Base-by-base conservation (phyloP, 2,797 vertebrate species). In the Eulemur albifrons region DNA sequence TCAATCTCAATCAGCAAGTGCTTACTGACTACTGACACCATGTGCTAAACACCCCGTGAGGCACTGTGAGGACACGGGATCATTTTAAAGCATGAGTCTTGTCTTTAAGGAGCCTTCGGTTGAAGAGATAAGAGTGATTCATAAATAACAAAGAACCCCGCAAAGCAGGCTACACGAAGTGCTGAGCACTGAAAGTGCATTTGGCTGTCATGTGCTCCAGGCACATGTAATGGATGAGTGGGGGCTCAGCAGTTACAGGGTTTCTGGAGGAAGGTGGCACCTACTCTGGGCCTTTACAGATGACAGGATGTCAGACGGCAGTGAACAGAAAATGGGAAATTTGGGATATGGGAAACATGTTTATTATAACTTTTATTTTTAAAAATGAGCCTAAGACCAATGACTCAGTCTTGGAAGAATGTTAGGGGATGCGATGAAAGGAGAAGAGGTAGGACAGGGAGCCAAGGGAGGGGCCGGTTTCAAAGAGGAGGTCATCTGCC, bases 341-440 rank as follows among this genome's bases (percentile, higher is more conserved):
- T 3, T 20, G 65, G 54, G 40, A 40, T 45, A 52, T 10, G 25
- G 70, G 67, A 72, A 85, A 82, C 27, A 54, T 54, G 73, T 92
- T 76, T 84, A 83, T 12, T 45, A 73, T 72, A 61, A 75, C 76
- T 93, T 89, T 90, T 83, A 59, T 43, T 90, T 94, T 77, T 38
- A 50, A 79, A 92, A 93, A 57, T 81, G 50, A 90, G 32, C 80
- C 52, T n/a, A 45, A 91, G 57, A 83, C 43, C 63, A 20, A 48
- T 93, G 91, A 91, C 82, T 85, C 61, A 67, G 54, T 91, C 45
- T 21, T 57, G 30, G 35, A 95, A 72, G 90, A 93, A 85, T 79
- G 89, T 69, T 27, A 79, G 88, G 90, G 89, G 40, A 77, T 7
- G 38, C 2, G 17, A 63, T 69, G 45, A 92, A 59, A 86, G 63